Percentiles rank a stretch among this genome's conserved stretches.
Evolutionary conservation across 2,113 vertebrate genomes (phyloP).

Genomic region (Cheirogaleus medius): DNA sequence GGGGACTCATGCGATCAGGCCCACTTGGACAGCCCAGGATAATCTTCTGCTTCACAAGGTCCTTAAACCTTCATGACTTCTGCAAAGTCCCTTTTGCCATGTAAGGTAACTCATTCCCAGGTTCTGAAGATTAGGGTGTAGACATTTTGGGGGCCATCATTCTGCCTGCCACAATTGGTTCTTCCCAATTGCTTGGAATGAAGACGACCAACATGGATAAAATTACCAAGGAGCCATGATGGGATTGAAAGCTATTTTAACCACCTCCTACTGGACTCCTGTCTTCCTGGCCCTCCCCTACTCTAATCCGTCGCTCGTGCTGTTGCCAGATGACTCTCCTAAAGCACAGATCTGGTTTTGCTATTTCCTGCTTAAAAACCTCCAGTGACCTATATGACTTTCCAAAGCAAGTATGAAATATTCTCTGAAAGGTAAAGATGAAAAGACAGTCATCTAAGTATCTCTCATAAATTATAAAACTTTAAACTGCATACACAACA

Average conservation of each 20-base stretch:
- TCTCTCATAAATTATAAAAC: neutral
- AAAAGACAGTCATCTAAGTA: neutral
- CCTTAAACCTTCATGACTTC: neutral
- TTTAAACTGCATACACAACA: neutral
- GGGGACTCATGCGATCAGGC: neutral
- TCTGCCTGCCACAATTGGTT: neutral
- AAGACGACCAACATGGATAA: neutral
- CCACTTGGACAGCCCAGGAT: neutral
- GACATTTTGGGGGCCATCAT: neutral
- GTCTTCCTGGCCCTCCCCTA: neutral
- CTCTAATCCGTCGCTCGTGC: neutral
- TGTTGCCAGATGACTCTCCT: neutral
- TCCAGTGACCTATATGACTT: neutral
- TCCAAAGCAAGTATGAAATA: conserved; percentile 2
- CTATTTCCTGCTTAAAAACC: neutral
- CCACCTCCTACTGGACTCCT: neutral
- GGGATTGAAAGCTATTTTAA: neutral
- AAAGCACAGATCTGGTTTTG: neutral
- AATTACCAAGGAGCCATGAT: neutral
- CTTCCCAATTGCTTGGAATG: neutral
- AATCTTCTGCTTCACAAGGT: neutral
- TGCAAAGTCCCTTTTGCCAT: neutral
- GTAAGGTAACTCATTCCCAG: neutral
- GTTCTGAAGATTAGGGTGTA: neutral
- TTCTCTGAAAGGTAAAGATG: conserved; percentile 29